Conservation (phyloP, 2,797 vertebrate genomes). For the Sebastes ruberrimus region DNA sequence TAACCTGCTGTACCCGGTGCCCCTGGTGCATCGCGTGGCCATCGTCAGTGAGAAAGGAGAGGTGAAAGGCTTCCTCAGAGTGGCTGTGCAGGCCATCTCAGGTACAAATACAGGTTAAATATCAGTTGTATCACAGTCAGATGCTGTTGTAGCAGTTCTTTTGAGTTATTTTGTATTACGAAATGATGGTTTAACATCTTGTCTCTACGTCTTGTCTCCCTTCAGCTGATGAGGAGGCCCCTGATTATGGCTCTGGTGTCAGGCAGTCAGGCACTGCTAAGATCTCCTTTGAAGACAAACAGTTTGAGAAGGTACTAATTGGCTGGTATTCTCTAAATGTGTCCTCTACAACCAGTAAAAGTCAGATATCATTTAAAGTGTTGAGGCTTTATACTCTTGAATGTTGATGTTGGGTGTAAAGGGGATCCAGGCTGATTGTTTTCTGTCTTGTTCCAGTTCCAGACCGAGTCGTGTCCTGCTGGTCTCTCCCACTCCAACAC, state of each 20-base stretch:
- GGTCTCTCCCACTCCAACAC: slow-evolving; percentile 90
- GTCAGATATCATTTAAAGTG: neutral
- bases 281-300: slow-evolving; percentile 97
- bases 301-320: slow-evolving; percentile 92
- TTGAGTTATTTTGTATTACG: neutral
- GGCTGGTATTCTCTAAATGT: neutral
- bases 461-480: slow-evolving; percentile 88
- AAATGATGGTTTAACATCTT: neutral
- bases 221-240: slow-evolving; percentile 95
- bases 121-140: neutral
- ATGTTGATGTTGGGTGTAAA: neutral
- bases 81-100: slow-evolving; percentile 97
- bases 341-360: neutral
- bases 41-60: slow-evolving; percentile 98
- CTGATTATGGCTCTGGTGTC: slow-evolving; percentile 95
- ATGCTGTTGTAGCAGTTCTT: neutral
- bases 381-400: neutral
- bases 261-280: slow-evolving; percentile 95
- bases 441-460: slow-evolving; percentile 92
- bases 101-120: slow-evolving; percentile 75
- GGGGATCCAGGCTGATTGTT: neutral
- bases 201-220: slow-evolving; percentile 14
- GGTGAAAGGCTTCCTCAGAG: slow-evolving; percentile 96
- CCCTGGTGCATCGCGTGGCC: slow-evolving; percentile 95
- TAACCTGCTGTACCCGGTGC: slow-evolving; percentile 96